Percentiles rank a stretch among this genome's conserved stretches.
Conservation (phyloP, 2,888 invertebrate species). For the Harpalus rubripes region DNA sequence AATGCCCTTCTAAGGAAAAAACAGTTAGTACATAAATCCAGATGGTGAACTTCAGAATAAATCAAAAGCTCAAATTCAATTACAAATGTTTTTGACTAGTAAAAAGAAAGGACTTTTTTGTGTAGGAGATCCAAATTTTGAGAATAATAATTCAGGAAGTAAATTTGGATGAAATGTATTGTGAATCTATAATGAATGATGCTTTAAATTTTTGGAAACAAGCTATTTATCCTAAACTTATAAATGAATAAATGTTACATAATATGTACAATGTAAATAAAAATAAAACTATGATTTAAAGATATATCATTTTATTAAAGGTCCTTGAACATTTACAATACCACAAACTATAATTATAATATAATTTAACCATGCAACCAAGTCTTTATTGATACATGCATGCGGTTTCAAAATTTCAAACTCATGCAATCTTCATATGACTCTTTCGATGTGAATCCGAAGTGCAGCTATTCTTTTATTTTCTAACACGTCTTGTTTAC, state of each 20-base stretch:
- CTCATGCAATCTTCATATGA: constrained; percentile 9
- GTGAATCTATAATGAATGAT: constrained; percentile 46
- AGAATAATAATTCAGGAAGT: neutral
- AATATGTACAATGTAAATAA: too few relatives aligned
- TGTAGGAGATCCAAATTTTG: constrained; percentile 26
- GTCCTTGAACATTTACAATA: constrained; percentile 3
- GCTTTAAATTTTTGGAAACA: constrained; percentile 69
- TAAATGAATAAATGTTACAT: neutral
- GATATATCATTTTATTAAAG: neutral
- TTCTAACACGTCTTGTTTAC: constrained; percentile 2
- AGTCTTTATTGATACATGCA: constrained; percentile 18
- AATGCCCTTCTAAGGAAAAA: too few relatives aligned
- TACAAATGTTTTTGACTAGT: constrained; percentile 71
- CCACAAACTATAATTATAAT: constrained; percentile 10
- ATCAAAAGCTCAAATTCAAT: constrained; percentile 70
- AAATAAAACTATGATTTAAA: too few relatives aligned
- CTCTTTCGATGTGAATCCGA: constrained; percentile 33
- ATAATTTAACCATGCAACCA: neutral
- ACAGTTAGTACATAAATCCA: constrained; percentile 16
- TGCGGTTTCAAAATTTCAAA: constrained; percentile 25
- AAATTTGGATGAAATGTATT: constrained; percentile 53
- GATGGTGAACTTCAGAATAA: constrained; percentile 61
- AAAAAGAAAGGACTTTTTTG: constrained; percentile 67
- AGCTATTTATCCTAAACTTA: constrained; percentile 67
- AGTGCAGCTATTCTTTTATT: constrained; percentile 9